Percentiles rank a stretch among this genome's conserved stretches.
phyloP scores from a whole-genome alignment of 2,113 vertebrate genomes.

The Todiramphus chloris region DNA sequence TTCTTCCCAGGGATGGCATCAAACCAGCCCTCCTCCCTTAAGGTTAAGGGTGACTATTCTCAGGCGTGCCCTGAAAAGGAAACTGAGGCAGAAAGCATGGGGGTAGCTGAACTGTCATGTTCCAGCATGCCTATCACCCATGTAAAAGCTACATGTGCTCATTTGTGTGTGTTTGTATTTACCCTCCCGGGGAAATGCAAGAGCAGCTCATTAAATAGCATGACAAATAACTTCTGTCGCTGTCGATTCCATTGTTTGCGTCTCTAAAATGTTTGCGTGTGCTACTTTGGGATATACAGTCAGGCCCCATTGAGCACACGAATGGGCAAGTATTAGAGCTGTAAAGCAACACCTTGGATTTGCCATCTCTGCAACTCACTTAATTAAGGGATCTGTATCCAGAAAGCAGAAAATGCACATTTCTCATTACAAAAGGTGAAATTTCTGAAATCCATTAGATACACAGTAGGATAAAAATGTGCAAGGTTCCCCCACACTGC shows the following conservation, averaged over 20 bases:
- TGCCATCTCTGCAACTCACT: slow-evolving; percentile 56
- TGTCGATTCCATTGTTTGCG: slow-evolving; percentile 24
- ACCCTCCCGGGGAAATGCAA: slow-evolving; percentile 33
- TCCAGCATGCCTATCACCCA: fast-evolving
- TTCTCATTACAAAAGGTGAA: slow-evolving; percentile 49
- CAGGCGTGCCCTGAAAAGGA: background rate
- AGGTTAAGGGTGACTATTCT: background rate
- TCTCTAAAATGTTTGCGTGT: slow-evolving; percentile 52
- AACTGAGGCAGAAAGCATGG: background rate
- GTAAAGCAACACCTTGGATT: slow-evolving; percentile 55
- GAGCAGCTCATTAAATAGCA: slow-evolving; percentile 25
- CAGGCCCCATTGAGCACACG: slow-evolving; percentile 39
- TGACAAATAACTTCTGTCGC: slow-evolving; percentile 47
- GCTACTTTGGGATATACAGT: slow-evolving; percentile 41
- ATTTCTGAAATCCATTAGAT: slow-evolving; percentile 63
- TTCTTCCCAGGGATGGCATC: background rate
- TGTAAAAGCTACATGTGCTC: background rate
- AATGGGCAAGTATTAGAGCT: slow-evolving; percentile 24
- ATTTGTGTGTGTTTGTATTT: slow-evolving; percentile 22
- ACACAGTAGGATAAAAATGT: slow-evolving; percentile 58
- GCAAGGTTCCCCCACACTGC: slow-evolving; percentile 22
- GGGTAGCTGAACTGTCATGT: background rate
- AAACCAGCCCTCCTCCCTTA: background rate
- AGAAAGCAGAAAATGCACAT: slow-evolving; percentile 43
- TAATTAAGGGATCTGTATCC: slow-evolving; percentile 54